These are phyloP conservation scores for Syrista parreyssii DNA, from an alignment of 2,888 invertebrate species.

Conservation along the genomic window DNA sequence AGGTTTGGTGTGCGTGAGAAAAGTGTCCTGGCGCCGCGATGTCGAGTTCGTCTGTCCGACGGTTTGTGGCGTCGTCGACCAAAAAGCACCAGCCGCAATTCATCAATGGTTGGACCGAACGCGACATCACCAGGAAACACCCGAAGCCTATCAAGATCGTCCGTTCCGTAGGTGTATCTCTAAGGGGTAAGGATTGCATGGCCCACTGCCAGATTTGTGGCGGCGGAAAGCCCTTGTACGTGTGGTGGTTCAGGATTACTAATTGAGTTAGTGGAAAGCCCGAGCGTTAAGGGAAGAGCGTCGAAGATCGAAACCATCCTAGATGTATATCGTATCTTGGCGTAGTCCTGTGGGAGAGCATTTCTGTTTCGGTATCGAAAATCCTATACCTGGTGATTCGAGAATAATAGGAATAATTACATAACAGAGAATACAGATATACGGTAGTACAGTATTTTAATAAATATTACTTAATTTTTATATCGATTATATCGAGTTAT, in stretches of 20 bases:
- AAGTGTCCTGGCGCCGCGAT: slow-evolving; percentile 21
- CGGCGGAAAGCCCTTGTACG: slow-evolving; percentile 4
- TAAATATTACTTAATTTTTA: neutral
- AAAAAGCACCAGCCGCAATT: slow-evolving; percentile 25
- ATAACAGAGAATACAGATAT: neutral
- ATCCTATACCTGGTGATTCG: neutral
- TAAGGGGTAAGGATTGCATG: slow-evolving; percentile 7
- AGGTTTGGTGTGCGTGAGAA: slow-evolving; percentile 8
- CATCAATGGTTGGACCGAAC: slow-evolving; percentile 26
- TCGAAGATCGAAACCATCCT: neutral
- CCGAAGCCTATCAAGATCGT: slow-evolving; percentile 21
- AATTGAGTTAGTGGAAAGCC: slow-evolving; percentile 17
- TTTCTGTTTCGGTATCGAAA: neutral
- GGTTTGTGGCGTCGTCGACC: slow-evolving; percentile 21
- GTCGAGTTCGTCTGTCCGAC: slow-evolving; percentile 12
- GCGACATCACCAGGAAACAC: slow-evolving; percentile 24
- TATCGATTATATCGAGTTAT: too few relatives aligned
- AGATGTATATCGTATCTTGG: neutral
- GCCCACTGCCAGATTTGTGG: slow-evolving; percentile 18
- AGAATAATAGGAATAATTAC: neutral
- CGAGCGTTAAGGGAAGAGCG: neutral
- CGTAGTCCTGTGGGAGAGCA: neutral
- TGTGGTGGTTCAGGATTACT: slow-evolving; percentile 13
- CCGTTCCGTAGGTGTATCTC: neutral
- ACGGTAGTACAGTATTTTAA: neutral